Base-by-base conservation (phyloP, 2,888 invertebrate genomes). In the Agrochola litura region DNA sequence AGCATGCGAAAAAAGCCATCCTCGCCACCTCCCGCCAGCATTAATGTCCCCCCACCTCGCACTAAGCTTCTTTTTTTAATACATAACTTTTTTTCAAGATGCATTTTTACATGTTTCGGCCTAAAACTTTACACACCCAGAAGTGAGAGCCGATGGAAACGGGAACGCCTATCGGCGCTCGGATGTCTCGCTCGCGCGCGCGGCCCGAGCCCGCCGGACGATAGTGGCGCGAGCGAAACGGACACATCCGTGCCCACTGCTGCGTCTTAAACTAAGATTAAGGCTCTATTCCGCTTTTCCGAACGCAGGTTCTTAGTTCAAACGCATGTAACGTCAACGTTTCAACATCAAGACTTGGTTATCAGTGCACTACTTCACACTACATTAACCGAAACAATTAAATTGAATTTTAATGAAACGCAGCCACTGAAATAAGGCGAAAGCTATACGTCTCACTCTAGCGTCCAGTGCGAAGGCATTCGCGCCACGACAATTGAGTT, bases 1-100 rank as follows among this genome's bases (percentile, higher is more conserved):
- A 95, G 96, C 95, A 95, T 93, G 95, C 95, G 96, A 96, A 96
- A 96, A 96, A 96, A 95, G 94, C 94, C 93, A 93, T 94, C 94
- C 95, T 90, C 94, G 88, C 96, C 95, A 93, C 96, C 96, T 92
- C 96, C 96, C 95, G 92, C 92, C 88, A 88, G 93, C 94, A 94
- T 95, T 96, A 96, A 95, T 95, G 95, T 93, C 95, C 95, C 96
- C 95, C 96, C 93, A 93, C 95, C 94, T 95, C 95, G 96, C 95
- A 96, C 96, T 96, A 95, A 96, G 94, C 94, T 95, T 96, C 96
- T 96, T 96, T 96, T 96, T 96, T 96, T 95, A 96, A 96, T 96
- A 96, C 96, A 96, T 96, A 96, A 96, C 96, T 96, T 96, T 96
- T 96, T 96, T 96, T 96, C 96, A 96, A 96, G 96, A 96, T 96